Base-by-base conservation (phyloP, 1,140 invertebrate genomes). In the Drosophila sp. region DNA sequence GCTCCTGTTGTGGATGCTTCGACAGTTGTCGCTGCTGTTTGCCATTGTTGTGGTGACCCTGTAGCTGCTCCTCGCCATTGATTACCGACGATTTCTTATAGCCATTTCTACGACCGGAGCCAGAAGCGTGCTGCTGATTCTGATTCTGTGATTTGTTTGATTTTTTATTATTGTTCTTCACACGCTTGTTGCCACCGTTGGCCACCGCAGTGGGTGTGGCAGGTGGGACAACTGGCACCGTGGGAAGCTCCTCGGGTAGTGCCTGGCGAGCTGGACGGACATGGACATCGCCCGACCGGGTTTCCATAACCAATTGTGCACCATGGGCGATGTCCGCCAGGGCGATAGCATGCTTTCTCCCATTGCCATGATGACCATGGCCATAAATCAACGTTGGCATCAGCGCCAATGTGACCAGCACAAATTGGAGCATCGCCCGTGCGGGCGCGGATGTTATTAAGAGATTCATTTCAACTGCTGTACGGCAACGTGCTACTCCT, bases 221-320 rank as follows among this genome's bases (percentile, higher is more conserved):
- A 11, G 45, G 8, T 34, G 61, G n/a, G 27, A 25, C 34, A 7
- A 40, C 32, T 21, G 14, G 9, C 7, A 34, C 21, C 21, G 21
- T 50, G 46, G 62, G 6, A 36, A 48, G 36, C 45, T 57, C 62
- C 2, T 46, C 57, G 7, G 40, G 5, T 3, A 14, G 13, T 7
- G 70, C 62, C 7, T 80, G 83, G 1, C 83, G 83, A 6, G 73
- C 76, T 4, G 76, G 58, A 11, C 83, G 84, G 25, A 72, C 45
- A 11, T 62, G 66, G 9, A 79, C 57, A 13, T 61, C 43, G n/a
- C 83, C 83, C 7, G 69, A 70, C 2, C 43, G 58, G 9, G 58
- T 77, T 21, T 83, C 61, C 76, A 87, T 73, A 1, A 87, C 76
- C 65, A 87, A 63, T 7, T 50, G 65, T 0, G 86, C 70, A 7